Base-by-base conservation (phyloP, 2,888 invertebrate species). In the Macrosoma leucophasiata region DNA sequence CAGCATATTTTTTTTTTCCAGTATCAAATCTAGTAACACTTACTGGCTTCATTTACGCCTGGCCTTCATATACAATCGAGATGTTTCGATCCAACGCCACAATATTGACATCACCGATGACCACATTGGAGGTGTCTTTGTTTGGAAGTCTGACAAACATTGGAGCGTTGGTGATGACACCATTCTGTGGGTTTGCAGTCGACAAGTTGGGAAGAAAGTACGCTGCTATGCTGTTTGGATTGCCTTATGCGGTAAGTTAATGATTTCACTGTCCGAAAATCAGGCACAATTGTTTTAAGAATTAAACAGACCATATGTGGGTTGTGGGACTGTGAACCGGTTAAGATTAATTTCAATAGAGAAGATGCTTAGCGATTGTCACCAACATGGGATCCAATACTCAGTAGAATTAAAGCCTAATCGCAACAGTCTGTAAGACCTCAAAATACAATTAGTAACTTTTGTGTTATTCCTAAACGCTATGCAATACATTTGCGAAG, bases 1-100 rank as follows among this genome's bases (percentile, higher is more conserved):
- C 13, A 14, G 20, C 26, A 21, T 19, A 3, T 8, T 4, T 27
- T 13, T 23, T 30, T 13, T 30, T 50, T 39, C 8, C 64, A 79
- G 81, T 81, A 29, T 68, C 66, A 11, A 71, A 66, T 32, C 51
- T 77, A 31, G 67, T 68, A 8, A 48, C 58, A 6, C 58, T 76
- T 7, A 74, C 78, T 0, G 82, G 82, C 0, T 68, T 74, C 26
- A 46, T 78, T 2, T 58, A 60, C 36, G 71, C 79, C 0, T 82
- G 82, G 82, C 81, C 82, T 0, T 82, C 82, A 0, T 74, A 66
- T 38, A 79, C 76, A 0, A 50, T 70, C n/a, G 63, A 57, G 2
- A 58, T 62, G 27, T 81, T 81, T 40, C 45, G 36, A 3, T 75
- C 81, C 2, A 81, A 82, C 33, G 53, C 52, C 4, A 81, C 82